Evolutionary conservation across 2,797 vertebrate genomes (phyloP).

Genomic region (Rhinella marina): DNA sequence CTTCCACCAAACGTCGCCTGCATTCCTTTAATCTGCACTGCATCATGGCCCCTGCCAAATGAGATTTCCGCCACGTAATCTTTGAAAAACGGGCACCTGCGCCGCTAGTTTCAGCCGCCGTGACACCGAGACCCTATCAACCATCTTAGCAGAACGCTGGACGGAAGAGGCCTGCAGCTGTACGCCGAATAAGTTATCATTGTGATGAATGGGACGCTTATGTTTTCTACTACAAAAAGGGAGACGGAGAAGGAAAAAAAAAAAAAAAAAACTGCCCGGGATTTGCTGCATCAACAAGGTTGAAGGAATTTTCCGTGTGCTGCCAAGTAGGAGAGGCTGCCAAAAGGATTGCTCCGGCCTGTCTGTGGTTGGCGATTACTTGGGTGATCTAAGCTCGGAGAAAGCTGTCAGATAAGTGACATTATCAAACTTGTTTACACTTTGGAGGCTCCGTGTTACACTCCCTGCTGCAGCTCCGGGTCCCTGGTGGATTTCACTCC

Average conservation of each 20-base stretch:
- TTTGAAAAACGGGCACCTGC: conserved; percentile 32
- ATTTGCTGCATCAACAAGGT: conserved; percentile 57
- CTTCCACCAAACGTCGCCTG: conserved; percentile 46
- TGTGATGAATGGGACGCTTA: conserved; percentile 45
- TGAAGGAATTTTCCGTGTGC: conserved; percentile 13
- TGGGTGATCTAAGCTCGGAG: conserved; percentile 25
- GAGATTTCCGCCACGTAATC: conserved; percentile 45
- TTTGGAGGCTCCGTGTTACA: conserved; percentile 14
- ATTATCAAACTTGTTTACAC: conserved; percentile 57
- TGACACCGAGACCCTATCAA: conserved; percentile 50
- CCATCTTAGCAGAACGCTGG: conserved; percentile 33
- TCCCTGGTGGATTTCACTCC: conserved; percentile 25
- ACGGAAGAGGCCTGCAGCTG: conserved; percentile 26
- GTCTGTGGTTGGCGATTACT: conserved; percentile 48
- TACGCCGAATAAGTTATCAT: conserved; percentile 46
- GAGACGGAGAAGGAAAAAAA: background rate
- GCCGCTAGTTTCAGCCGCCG: conserved; percentile 13
- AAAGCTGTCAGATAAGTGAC: conserved; percentile 49
- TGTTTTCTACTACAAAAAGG: background rate
- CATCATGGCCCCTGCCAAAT: conserved; percentile 49
- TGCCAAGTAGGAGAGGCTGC: conserved; percentile 45
- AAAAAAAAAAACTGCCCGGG: background rate
- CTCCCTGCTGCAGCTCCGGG: background rate
- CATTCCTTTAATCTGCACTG: conserved; percentile 56
- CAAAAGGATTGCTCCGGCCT: conserved; percentile 28